These are phyloP conservation scores for Harpagifer antarcticus DNA, from an alignment of 2,797 vertebrate species.

Conservation along the genomic window DNA sequence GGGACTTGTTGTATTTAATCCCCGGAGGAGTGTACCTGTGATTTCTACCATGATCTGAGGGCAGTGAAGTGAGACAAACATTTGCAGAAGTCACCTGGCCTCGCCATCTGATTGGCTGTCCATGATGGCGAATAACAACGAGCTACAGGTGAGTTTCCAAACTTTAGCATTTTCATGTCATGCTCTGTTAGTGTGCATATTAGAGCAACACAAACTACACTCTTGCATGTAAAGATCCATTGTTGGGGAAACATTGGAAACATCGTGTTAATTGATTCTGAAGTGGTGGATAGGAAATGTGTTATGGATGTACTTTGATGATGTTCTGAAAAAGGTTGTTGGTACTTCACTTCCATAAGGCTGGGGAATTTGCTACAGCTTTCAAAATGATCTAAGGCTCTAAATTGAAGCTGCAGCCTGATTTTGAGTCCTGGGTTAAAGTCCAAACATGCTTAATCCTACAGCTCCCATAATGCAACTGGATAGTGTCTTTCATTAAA, in stretches of 20 bases:
- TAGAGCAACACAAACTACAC: too few species aligned
- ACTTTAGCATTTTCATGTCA: slow-evolving; percentile 16
- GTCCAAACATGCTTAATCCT: not conserved
- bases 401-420: not conserved
- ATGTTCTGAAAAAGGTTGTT: not conserved
- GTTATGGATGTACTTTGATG: not conserved
- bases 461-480: slow-evolving; percentile 12
- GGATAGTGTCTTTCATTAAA: not conserved
- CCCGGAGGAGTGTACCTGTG: slow-evolving; percentile 8
- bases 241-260: not conserved
- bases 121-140: slow-evolving; percentile 79
- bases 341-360: not conserved
- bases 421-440: not conserved
- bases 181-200: not conserved
- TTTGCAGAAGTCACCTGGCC: slow-evolving; percentile 37
- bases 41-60: slow-evolving; percentile 48
- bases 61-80: slow-evolving; percentile 30
- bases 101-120: slow-evolving; percentile 35
- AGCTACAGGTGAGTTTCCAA: slow-evolving; percentile 75
- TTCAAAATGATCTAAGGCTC: not conserved
- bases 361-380: not conserved
- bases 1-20: slow-evolving; percentile 8
- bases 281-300: not conserved
- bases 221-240: not conserved
- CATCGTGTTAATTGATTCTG: not conserved